Base-by-base conservation (phyloP, 2,113 vertebrate genomes). In the Forbesichthys agassizii region DNA sequence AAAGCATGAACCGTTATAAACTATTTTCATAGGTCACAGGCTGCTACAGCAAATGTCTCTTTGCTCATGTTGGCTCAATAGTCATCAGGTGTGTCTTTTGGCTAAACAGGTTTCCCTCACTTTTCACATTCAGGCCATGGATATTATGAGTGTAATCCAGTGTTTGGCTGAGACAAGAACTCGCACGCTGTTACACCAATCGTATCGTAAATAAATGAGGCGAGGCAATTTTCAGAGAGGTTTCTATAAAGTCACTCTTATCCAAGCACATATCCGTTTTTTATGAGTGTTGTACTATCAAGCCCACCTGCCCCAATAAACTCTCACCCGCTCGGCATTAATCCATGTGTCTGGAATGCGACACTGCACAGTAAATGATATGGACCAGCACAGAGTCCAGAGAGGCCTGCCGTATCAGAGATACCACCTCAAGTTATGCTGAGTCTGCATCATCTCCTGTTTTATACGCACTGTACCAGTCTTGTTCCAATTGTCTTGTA, bases 311-410 rank as follows among this genome's bases (percentile, higher is more conserved):
- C 48, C 48, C 16, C 33, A 49, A 61, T 47, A 61, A 46, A 54
- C 18, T 16, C 11, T 14, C 46, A 1, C 48, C 7, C 9, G 10
- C 46, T 3, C 47, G 1, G 20, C 47, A 13, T 33, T 3, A 27
- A 48, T 53, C 12, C 1, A 33, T 36, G 16, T 52, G 11, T 11
- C 18, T 33, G 61, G 47, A 27, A 64, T 12, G 18, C 11, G 61
- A 64, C 47, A 51, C 61, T 5, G 18, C 48, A 14, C 61, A 7
- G 48, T 64, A 64, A 64, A 10, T 3, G 48, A 49, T 63, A 63
- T 18, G 20, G 11, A 64, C 18, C 48, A 5, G 10, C 16, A 42
- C n/a, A 33, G 46, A 48, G 61, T 13, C 47, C 16, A 1, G 2
- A 18, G 11, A 33, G 48, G 11, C 48, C 18, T 64, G 48, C 14